Evolutionary conservation across 2,797 vertebrate species (phyloP).

Genomic region (Glossophaga mutica): DNA sequence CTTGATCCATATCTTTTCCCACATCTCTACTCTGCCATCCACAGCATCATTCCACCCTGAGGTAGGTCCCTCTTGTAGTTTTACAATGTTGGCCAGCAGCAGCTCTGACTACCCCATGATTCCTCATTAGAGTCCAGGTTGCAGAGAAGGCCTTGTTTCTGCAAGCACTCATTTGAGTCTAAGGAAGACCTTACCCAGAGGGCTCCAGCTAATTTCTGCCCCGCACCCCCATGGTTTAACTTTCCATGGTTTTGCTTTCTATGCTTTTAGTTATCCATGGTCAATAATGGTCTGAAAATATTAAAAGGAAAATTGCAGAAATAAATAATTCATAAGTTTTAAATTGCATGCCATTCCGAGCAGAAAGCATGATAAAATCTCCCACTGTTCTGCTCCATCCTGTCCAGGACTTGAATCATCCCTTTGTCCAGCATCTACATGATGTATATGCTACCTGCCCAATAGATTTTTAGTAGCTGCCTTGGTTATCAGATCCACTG

Average conservation of each 20-base stretch:
- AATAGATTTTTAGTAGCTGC: background rate
- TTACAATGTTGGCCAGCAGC: background rate
- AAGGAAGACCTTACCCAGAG: background rate
- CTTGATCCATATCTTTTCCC: background rate
- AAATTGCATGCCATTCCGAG: background rate
- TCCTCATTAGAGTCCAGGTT: background rate
- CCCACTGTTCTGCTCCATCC: background rate
- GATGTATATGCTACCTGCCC: background rate
- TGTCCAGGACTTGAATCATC: background rate
- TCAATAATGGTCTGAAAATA: background rate
- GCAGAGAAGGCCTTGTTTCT: background rate
- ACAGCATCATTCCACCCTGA: background rate
- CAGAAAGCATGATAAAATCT: background rate
- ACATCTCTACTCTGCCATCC: background rate
- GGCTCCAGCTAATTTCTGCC: background rate
- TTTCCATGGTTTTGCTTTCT: background rate
- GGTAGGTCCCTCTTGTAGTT: background rate
- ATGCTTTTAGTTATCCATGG: background rate
- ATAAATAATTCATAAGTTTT: background rate
- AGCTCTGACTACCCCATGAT: background rate
- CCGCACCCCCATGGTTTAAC: background rate
- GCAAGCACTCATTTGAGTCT: background rate
- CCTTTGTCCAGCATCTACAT: background rate
- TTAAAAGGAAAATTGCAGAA: background rate
- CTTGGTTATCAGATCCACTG: background rate